Conservation (phyloP, 2,113 vertebrate genomes). For the Labrus mixtus region DNA sequence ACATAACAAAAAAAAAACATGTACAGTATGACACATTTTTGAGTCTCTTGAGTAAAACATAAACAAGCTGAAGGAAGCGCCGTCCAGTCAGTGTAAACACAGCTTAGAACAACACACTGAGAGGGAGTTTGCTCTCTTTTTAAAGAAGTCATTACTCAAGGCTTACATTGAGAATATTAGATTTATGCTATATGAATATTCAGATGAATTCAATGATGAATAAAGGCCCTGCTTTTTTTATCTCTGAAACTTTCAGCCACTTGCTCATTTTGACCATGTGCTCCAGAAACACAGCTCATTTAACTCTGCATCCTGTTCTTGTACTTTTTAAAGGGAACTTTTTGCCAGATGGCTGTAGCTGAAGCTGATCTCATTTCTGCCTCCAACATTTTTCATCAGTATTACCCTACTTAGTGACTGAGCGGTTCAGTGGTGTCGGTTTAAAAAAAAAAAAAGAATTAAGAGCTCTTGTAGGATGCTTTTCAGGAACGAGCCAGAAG, state of each 20-base stretch:
- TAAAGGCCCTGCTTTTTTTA: background rate
- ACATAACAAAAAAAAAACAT: no score
- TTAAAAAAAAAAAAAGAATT: slow-evolving; percentile 62
- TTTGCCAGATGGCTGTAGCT: slow-evolving; percentile 53
- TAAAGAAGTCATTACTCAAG: no score
- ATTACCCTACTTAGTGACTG: slow-evolving; percentile 55
- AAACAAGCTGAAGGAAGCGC: no score
- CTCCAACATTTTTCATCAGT: slow-evolving; percentile 60
- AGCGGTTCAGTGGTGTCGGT: slow-evolving; percentile 56
- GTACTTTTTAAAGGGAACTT: slow-evolving; percentile 38
- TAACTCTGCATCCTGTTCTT: slow-evolving; percentile 40
- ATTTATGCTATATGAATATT: no score
- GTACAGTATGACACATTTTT: no score
- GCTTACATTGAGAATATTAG: no score
- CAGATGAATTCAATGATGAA: background rate
- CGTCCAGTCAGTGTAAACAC: no score
- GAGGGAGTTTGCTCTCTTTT: no score
- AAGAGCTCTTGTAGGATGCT: slow-evolving; percentile 55
- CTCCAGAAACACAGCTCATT: slow-evolving; percentile 43
- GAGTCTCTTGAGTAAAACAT: no score
- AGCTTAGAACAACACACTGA: no score
- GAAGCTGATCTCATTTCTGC: slow-evolving; percentile 47
- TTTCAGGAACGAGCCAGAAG: slow-evolving; percentile 60
- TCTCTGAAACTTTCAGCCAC: background rate
- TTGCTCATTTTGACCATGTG: background rate